A percentile compares a stretch with the other conserved stretches of the same genome.
Evolutionary conservation across 2,888 invertebrate species (phyloP).

Genomic region (Gari tellinella): DNA sequence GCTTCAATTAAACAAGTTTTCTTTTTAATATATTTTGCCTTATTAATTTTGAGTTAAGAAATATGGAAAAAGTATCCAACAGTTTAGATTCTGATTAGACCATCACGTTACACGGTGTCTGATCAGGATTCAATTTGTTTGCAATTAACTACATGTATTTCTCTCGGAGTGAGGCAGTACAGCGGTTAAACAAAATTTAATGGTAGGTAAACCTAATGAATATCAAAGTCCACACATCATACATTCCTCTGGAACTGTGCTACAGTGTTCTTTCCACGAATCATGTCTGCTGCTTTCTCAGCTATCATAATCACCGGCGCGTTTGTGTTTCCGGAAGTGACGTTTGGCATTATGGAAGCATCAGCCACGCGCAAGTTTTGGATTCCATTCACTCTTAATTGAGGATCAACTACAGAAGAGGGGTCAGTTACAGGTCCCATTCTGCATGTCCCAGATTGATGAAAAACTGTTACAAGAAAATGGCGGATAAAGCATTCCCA

Average conservation of each 20-base stretch:
- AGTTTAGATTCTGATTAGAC: no score
- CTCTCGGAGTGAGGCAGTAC: no score
- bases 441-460: constrained; percentile 90
- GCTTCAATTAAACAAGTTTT: no score
- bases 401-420: constrained; percentile 88
- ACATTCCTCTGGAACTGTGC: neutral
- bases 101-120: no score
- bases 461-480: constrained; percentile 80
- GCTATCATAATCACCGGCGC: constrained; percentile 50
- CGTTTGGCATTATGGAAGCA: constrained; percentile 51
- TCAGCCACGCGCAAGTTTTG: constrained; percentile 38
- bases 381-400: constrained; percentile 71
- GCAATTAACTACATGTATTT: no score
- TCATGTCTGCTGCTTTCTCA: constrained; percentile 25
- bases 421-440: constrained; percentile 86
- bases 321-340: constrained; percentile 51
- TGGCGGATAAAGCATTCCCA: constrained; percentile 56
- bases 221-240: no score
- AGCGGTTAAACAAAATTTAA: no score
- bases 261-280: constrained; percentile 11
- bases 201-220: no score
- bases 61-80: no score
- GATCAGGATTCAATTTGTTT: no score
- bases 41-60: no score
- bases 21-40: no score